Base-by-base conservation (phyloP, 2,113 vertebrate genomes). In the Atherinomorus stipes region DNA sequence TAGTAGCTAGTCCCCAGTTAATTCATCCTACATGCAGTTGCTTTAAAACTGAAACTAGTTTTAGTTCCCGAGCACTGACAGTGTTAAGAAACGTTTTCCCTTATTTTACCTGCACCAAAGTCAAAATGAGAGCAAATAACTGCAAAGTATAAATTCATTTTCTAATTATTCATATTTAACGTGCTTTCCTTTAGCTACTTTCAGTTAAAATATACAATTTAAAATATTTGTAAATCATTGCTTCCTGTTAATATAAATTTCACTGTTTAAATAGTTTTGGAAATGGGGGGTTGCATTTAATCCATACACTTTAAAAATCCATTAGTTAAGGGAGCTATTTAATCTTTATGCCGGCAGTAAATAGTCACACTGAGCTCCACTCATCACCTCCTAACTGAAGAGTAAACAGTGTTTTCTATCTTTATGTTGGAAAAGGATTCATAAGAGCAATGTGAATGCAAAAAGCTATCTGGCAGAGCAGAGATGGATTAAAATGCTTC, bases 401-500 rank as follows among this genome's bases (percentile, higher is more conserved):
- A 47, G 51, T 21, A 67, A 60, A 74, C 53, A 56, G 66, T 2
- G 22, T 22, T 50, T 68, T 47, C 40, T 56, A 53, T 67, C 45
- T 21, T 11, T 51, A 22, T 40, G 28, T 47, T 16, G 22, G 11
- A 59, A 62, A 37, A 64, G 68, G 56, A 68, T 63, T 56, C 52
- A 67, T 60, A 66, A 71, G 69, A 80, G 65, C 59, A 40, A 69
- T 53, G 63, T 23, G 53, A 53, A 64, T 61, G 71, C 56, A 64
- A 69, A 31, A 74, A 64, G 34, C 58, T 15, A 37, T 68, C 63
- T 45, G 71, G 62, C 52, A 53, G 52, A 19, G n/a, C 19, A 0
- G 71, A 81, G 68, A 82, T 71, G 51, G 68, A 82, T 77, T 68
- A 68, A 83, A 85, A 52, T 31, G 45, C 47, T 21, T 59, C 54